phyloP scores from a whole-genome alignment of 2,888 invertebrate genomes.

The Eupithecia vulgata region DNA sequence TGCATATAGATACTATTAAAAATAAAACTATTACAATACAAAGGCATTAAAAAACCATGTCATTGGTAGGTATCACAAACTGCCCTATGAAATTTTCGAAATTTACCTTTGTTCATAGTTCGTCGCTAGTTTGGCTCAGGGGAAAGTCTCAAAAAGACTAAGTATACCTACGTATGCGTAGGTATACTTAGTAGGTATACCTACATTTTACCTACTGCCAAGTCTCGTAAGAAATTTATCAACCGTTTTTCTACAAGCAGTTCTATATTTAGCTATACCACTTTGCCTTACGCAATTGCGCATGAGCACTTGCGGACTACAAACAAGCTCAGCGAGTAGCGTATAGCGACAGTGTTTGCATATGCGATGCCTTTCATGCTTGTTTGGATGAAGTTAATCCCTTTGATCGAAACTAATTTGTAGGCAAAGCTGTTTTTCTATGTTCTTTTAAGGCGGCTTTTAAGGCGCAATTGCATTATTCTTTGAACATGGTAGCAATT shows the following conservation, averaged over 20 bases:
- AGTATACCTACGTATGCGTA: too few relatives aligned
- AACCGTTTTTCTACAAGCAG: conserved; percentile 25
- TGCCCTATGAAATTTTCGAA: too few relatives aligned
- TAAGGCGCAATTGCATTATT: neutral
- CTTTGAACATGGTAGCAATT: neutral
- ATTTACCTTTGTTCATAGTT: too few relatives aligned
- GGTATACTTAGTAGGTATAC: too few relatives aligned
- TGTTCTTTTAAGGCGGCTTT: neutral
- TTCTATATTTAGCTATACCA: conserved; percentile 27
- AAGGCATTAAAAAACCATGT: too few relatives aligned
- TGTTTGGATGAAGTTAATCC: conserved; percentile 23
- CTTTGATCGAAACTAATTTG: conserved; percentile 19
- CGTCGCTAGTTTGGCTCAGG: too few relatives aligned
- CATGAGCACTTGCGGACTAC: conserved; percentile 18
- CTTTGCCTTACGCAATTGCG: conserved; percentile 26
- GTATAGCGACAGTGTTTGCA: conserved; percentile 27
- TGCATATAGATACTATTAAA: too few relatives aligned
- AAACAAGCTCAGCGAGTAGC: conserved; percentile 15
- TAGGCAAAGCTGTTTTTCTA: conserved; percentile 15
- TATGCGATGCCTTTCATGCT: conserved; percentile 19
- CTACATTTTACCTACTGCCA: neutral
- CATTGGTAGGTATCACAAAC: too few relatives aligned
- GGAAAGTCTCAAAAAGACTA: too few relatives aligned
- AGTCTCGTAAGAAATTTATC: conserved; percentile 1
- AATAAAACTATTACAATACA: too few relatives aligned